Base-by-base conservation (phyloP, 2,888 invertebrate genomes). In the Apotomis betuletana region DNA sequence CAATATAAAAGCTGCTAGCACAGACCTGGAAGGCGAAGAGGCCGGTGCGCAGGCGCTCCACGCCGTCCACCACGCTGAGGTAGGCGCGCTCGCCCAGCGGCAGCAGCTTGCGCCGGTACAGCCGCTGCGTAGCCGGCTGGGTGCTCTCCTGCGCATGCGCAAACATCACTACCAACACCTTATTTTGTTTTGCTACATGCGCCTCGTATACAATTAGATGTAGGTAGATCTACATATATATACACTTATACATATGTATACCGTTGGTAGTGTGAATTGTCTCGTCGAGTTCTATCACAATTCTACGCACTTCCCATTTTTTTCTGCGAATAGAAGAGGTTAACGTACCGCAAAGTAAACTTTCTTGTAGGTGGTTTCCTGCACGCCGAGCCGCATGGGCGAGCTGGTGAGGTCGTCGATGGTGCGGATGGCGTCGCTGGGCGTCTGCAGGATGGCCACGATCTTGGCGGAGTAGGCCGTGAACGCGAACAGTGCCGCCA, bases 381-480 rank as follows among this genome's bases (percentile, higher is more conserved):
- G 95, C 3, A 95, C 94, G 4, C 94, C 95, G 57, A 95, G 85
- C 59, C 88, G 86, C 80, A 95, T 85, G 1, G 94, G 94, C 1
- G 95, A 95, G 74, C 86, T 87, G 0, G 92, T 84, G n/a, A 95
- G 88, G 83, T 95, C 94, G 3, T 84, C 87, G 67, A 95, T 83
- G 13, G 94, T 91, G 70, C 86, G 89, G 69, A 95, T 90, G 15
- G 94, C 93, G 78, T 93, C 85, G 83, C 95, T 95, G n/a, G 95
- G 95, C 76, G 94, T 93, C 85, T 95, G 95, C 76, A 95, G 86
- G 73, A 95, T 87, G 12, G 94, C 94, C 75, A 95, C 95, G 75
- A 95, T 94, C 86, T 95, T 95, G 36, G 95, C 95, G n/a, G 95
- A 95, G 85, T 95, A 95, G 0, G 95, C 94, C 4, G 95, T 95